Conservation (phyloP, 1,140 invertebrate species). For the Brachionus sp. region DNA sequence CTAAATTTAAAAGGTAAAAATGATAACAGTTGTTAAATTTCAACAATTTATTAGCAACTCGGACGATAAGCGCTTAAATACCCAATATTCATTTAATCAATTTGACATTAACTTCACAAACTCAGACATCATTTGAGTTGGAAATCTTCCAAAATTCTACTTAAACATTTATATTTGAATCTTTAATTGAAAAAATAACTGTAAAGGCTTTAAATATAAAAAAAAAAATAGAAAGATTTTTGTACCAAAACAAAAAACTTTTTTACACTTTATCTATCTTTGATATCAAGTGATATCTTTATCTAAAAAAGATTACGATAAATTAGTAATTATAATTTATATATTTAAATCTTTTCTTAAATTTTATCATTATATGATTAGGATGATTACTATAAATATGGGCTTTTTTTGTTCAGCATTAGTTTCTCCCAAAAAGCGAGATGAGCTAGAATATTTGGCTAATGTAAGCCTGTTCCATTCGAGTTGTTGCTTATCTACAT, state of each 20-base stretch:
- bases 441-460: background rate
- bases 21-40: slow-evolving; percentile 25
- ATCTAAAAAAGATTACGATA: slow-evolving; percentile 45
- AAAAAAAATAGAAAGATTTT: background rate
- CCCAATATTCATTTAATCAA: background rate
- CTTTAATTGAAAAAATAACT: slow-evolving; percentile 3
- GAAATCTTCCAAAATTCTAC: background rate
- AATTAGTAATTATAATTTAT: slow-evolving; percentile 45
- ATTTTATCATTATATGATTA: slow-evolving; percentile 44
- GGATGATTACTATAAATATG: slow-evolving; percentile 36
- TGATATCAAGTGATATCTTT: slow-evolving; percentile 45
- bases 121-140: background rate
- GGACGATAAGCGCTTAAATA: background rate
- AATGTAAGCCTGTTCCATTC: background rate
- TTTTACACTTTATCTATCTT: slow-evolving; percentile 45
- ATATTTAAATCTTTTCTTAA: slow-evolving; percentile 41
- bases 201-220: background rate
- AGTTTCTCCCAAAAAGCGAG: background rate
- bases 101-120: background rate
- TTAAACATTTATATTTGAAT: background rate
- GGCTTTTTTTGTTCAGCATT: background rate
- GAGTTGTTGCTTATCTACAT: background rate
- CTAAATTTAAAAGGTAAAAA: slow-evolving; percentile 21
- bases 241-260: background rate
- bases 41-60: background rate